Evolutionary conservation across 2,797 vertebrate genomes (phyloP), one percentile per base, ranked within the genome.

Genomic region (Rhinophrynus dorsalis): DNA sequence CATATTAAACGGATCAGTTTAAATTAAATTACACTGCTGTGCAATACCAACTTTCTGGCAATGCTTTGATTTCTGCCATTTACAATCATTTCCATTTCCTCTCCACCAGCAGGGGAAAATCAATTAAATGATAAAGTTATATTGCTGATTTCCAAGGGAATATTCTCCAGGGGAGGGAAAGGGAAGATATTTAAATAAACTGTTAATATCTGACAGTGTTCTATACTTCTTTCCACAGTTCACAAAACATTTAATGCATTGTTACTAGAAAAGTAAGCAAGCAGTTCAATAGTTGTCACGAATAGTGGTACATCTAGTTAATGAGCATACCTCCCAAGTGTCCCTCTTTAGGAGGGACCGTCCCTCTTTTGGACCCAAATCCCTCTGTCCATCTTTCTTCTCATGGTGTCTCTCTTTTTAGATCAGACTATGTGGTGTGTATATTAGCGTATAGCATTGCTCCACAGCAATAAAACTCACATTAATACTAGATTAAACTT

Each of bases 81-180:
- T 77, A 52, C 63, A 78, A 57, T 79, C 76, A 80, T 77, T 81
- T 80, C 77, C 67, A 77, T 56, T 69, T 70, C 59, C 85, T 78
- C 78, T 74, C 77, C 80, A 68, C 74, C 69, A 83, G 68, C 75
- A 74, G 67, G 74, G 77, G 63, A 78, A 75, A 79, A 81, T 82
- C 75, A 75, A 79, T 80, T 81, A 76, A 29, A 59, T 75, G 82
- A 68, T 73, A 80, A 82, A 74, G 69, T 61, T 75, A 75, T 33
- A 60, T 56, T 67, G 74, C 18, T 35, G 40, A 11, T 75, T 80
- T 38, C 56, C 32, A 70, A 74, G 64, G 70, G 76, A 82, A 77
- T 75, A 77, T 27, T 67, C 71, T 35, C 61, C 6, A 45, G 67
- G 73, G 59, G n/a, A n/a, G n/a, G n/a, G n/a, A 6, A 58, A 74